Base-by-base conservation (phyloP, 1,140 invertebrate genomes). In the Lepidotrigona ventralis region DNA sequence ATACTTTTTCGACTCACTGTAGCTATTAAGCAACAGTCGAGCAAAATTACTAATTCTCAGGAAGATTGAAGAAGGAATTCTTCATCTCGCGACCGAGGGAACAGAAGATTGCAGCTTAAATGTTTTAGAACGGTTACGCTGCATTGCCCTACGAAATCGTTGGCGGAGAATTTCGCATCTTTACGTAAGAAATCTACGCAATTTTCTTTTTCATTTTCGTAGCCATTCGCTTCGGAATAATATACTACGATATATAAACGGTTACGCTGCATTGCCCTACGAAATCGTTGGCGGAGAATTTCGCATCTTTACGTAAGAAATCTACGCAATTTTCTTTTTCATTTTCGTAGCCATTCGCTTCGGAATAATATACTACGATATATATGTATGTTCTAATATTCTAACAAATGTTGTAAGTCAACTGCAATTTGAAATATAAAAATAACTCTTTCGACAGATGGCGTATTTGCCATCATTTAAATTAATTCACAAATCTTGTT, bases 21-120 rank as follows among this genome's bases (percentile, higher is more conserved):
- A 19, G 53, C 17, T 54, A 54, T 54, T 54, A 54, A 54, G 8
- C 15, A 17, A 11, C 64, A 19, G 4, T 68, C 29, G 23, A 56
- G 58, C n/a, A 51, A 66, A 85, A 81, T 80, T 85, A 86, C 29
- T 63, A 51, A 73, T 73, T 46, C 68, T 85, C 77, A 33, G 64
- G 68, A 21, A 78, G 56, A 86, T 86, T 86, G 83, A 33, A 85
- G 83, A 72, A 69, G 39, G 39, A 78, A 82, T 78, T 84, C 85
- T 81, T 85, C 72, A 81, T 78, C 68, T 66, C 29, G 29, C 51
- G 29, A 33, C 29, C 11, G 53, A 33, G n/a, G 14, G 6, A 56
- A 81, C 15, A 39, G 33, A 71, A 15, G 60, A 12, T 60, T 68
- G 73, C 19, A 6, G 70, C 11, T 60, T 54, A 56, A 81, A 77